Evolutionary conservation across 2,113 vertebrate genomes (phyloP), one percentile per base, ranked within the genome.

Genomic region (Odontesthes bonariensis): DNA sequence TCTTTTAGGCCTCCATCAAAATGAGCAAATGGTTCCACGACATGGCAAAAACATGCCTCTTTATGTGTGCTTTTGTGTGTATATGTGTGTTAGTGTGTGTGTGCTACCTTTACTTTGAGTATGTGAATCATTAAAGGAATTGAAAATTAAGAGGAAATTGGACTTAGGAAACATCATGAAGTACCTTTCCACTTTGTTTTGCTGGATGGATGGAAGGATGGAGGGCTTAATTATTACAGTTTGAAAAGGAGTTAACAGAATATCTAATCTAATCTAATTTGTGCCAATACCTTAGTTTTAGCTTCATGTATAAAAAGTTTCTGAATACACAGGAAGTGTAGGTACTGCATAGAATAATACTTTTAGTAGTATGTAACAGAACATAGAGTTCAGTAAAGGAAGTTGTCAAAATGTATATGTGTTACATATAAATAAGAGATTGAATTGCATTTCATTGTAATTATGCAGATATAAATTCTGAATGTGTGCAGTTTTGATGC

Each of bases 41-140:
- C 77, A 84, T 69, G 81, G 65, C 69, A 83, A 89, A 88, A 87
- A 81, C 79, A 83, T 79, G 77, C 69, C 64, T 84, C 59, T 88
- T 72, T 84, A n/a, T 20, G 83, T 87, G 83, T 87, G n/a, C 94
- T 64, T 93, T 89, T 93, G 55, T 46, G 89, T 87, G 88, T 86
- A 83, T 38, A 90, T 94, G 65, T 89, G 89, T 92, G 53, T 27
- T 89, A 82, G 88, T 89, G 84, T 33, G 92, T 53, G 23, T 17
- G 19, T 62, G 46, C 17, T 52, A 66, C 83, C 83, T 92, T 87
- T 92, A 86, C 90, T 93, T 77, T 95, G 94, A 95, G 94, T 86
- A 92, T 94, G 92, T 92, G 85, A 93, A 88, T 95, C 94, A 96
- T 96, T 96, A 96, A 89, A 94, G 91, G 86, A 95, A 88, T 88